Evolutionary conservation across 2,797 vertebrate genomes (phyloP).

Genomic region (Myoxocephalus aenaeus): DNA sequence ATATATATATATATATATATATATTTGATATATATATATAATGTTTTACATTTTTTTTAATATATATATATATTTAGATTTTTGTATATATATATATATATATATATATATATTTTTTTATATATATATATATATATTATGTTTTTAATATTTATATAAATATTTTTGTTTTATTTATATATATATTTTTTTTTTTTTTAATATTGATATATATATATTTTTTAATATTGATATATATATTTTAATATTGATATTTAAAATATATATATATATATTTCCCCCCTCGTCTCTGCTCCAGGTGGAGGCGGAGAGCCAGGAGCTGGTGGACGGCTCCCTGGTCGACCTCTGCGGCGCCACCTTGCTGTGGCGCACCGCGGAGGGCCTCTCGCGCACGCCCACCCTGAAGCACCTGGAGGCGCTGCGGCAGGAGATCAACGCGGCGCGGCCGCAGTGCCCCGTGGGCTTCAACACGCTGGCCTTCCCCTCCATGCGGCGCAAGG

Average conservation of each 20-base stretch:
- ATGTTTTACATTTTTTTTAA: too few species aligned
- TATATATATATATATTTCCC: neutral
- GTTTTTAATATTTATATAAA: too few species aligned
- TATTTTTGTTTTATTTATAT: too few species aligned
- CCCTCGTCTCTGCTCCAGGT: slow-evolving; percentile 81
- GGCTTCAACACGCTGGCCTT: slow-evolving; percentile 99
- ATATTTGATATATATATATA: too few species aligned
- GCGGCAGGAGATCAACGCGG: slow-evolving; percentile 97
- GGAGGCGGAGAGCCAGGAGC: slow-evolving; percentile 94
- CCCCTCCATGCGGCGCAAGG: slow-evolving; percentile 98
- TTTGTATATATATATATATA: too few species aligned
- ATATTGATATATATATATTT: too few species aligned
- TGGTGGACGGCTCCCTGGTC: slow-evolving; percentile 96
- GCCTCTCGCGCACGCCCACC: slow-evolving; percentile 94
- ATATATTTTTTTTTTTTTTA: too few species aligned
- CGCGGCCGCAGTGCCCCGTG: slow-evolving; percentile 96
- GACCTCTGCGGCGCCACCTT: slow-evolving; percentile 97
- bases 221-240: too few species aligned
- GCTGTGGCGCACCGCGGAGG: slow-evolving; percentile 97
- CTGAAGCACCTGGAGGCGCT: slow-evolving; percentile 97
- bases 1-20: too few species aligned
- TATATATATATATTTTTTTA: too few species aligned
- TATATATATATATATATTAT: too few species aligned
- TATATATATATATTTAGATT: neutral
- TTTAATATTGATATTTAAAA: too few species aligned